Evolutionary conservation across 2,888 invertebrate genomes (phyloP).

Genomic region (Diaprepes abbreviatus): DNA sequence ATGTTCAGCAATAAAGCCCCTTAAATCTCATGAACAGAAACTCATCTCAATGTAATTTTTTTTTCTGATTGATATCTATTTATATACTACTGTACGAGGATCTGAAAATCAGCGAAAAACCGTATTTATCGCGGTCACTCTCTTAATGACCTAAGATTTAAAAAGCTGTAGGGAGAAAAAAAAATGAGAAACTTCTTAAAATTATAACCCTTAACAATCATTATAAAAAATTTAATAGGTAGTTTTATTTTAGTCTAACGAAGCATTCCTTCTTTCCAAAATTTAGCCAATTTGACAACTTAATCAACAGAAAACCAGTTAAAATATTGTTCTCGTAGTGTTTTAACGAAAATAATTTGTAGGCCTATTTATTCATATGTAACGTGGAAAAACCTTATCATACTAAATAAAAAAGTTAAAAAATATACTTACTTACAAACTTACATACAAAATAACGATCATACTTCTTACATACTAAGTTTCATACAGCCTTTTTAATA

Average conservation of each 20-base stretch:
- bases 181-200: no score
- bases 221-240: no score
- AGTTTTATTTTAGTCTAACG: neutral
- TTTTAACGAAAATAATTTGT: conserved; percentile 21
- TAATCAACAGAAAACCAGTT: neutral
- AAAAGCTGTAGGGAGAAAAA: no score
- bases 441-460: conserved; percentile 63
- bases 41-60: no score
- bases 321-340: conserved; percentile 15
- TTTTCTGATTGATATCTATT: no score
- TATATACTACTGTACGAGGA: no score
- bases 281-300: neutral
- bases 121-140: no score
- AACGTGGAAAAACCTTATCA: conserved; percentile 37
- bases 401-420: conserved; percentile 46
- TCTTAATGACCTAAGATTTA: no score
- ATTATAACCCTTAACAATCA: no score
- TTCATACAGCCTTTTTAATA: conserved; percentile 65
- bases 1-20: no score
- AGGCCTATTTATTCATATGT: conserved; percentile 33
- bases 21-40: no score
- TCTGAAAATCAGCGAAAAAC: no score
- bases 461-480: conserved; percentile 62
- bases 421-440: conserved; percentile 51
- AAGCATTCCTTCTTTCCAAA: neutral